Base-by-base conservation (phyloP, 53 echinoderm and acorn worm genomes). In the Hippasteria phrygiana region DNA sequence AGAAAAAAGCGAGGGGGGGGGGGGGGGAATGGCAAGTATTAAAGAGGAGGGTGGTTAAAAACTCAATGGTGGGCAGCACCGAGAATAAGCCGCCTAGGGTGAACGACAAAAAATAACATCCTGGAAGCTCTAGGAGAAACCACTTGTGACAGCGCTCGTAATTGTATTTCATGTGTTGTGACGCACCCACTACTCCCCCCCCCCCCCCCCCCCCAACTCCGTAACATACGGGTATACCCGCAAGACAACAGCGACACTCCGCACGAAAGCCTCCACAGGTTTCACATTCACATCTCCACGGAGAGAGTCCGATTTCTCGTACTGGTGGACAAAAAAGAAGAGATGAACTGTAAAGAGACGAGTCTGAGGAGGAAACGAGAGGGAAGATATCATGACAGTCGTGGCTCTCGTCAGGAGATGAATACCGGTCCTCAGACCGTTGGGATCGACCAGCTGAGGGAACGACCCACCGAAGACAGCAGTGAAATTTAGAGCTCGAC, bases 41-140 rank as follows among this genome's bases (percentile, higher is more conserved):
- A n/a, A 50, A 53, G 29, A 37, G 50, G 11, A 4, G 34, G 37
- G 36, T 42, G 22, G 22, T 18, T 31, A 55, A 77, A 45, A 45
- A 7, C 26, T 22, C 5, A 71, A 12, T 16, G 28, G 26, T 18
- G 17, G 82, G 65, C 80, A 80, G 82, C 43, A 40, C 41, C 65
- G 29, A 12, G 66, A 17, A 29, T 1, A 33, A 75, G 36, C 64
- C 31, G 82, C 82, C 82, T 4, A 22, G 28, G 82, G 82, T 67
- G 73, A 82, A 82, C 64, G 64, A 32, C 40, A 64, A 82, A 63
- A 34, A 82, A 82, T 82, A 82, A 64, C 82, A 82, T 82, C 66
- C 82, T 82, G 33, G 36, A 1, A 20, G 46, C 37, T 33, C 27
- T 29, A 16, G 31, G 43, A 7, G 47, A 82, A 66, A 82, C 82